Evolutionary conservation across 2,797 vertebrate genomes (phyloP).

Genomic region (Coilia nasus): DNA sequence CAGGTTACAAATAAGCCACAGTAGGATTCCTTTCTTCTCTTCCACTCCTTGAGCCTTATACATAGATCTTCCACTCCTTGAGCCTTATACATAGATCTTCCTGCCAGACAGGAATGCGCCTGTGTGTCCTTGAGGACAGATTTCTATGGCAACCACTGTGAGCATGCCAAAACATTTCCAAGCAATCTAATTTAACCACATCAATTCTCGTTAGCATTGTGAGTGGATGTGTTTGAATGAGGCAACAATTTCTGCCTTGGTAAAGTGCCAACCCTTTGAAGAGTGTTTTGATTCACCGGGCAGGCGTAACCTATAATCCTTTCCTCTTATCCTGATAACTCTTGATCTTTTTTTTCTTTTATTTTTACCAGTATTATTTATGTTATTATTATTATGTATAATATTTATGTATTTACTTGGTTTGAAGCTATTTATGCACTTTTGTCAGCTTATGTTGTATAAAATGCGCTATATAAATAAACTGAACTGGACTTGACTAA

Average conservation of each 20-base stretch:
- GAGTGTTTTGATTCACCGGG: background rate
- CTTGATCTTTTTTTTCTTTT: too few species aligned
- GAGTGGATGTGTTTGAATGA: background rate
- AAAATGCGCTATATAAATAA: too few species aligned
- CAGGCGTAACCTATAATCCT: too few species aligned
- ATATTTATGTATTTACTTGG: too few species aligned
- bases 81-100: background rate
- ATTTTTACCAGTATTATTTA: too few species aligned
- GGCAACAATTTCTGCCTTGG: background rate
- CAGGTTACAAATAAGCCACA: background rate
- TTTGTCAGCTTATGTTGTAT: too few species aligned
- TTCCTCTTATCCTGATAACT: too few species aligned
- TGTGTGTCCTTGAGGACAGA: conserved; percentile 28
- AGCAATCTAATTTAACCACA: background rate
- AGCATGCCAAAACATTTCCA: conserved; percentile 23
- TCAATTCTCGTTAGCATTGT: background rate
- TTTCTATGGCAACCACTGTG: conserved; percentile 40
- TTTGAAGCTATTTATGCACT: too few species aligned
- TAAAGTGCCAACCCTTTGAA: background rate
- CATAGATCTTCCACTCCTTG: background rate
- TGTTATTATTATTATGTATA: too few species aligned
- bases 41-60: background rate
- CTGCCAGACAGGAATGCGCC: conserved; percentile 21
- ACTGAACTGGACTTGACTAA: too few species aligned
- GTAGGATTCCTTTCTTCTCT: background rate